Evolutionary conservation across 2,113 vertebrate genomes (phyloP).

Genomic region (Tetrao urogallus): DNA sequence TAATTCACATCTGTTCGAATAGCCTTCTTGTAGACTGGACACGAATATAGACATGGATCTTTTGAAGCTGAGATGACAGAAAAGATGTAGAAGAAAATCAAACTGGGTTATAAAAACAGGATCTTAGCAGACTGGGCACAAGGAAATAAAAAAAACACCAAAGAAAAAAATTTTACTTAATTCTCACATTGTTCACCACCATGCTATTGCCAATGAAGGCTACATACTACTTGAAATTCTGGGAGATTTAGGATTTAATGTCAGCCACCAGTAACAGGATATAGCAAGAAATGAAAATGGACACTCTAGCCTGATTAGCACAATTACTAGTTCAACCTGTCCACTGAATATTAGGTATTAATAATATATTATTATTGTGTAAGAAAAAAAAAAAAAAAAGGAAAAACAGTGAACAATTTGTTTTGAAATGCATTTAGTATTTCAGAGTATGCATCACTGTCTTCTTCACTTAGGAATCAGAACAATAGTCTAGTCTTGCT

Average conservation of each 20-base stretch:
- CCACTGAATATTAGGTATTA: neutral
- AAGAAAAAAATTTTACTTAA: neutral
- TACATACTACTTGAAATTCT: neutral
- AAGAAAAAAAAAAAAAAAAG: neutral
- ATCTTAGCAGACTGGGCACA: neutral
- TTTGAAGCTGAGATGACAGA: slow-evolving; percentile 76
- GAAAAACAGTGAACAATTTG: neutral
- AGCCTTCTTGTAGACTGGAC: slow-evolving; percentile 93
- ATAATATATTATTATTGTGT: neutral
- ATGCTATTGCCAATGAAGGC: neutral
- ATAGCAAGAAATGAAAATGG: neutral
- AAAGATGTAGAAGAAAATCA: neutral
- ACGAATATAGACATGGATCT: slow-evolving; percentile 87
- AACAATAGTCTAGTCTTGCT: neutral
- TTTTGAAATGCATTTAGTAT: neutral
- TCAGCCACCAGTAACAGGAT: neutral
- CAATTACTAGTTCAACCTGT: neutral
- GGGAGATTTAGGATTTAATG: neutral
- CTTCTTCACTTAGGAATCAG: neutral
- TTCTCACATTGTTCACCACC: neutral
- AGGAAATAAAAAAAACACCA: neutral
- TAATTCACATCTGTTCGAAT: slow-evolving; percentile 89
- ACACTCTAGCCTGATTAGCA: neutral
- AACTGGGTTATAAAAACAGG: neutral
- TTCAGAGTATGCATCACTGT: neutral